Evolutionary conservation across 2,797 vertebrate genomes (phyloP).

Genomic region (Ctenochaetus hawaiiensis): DNA sequence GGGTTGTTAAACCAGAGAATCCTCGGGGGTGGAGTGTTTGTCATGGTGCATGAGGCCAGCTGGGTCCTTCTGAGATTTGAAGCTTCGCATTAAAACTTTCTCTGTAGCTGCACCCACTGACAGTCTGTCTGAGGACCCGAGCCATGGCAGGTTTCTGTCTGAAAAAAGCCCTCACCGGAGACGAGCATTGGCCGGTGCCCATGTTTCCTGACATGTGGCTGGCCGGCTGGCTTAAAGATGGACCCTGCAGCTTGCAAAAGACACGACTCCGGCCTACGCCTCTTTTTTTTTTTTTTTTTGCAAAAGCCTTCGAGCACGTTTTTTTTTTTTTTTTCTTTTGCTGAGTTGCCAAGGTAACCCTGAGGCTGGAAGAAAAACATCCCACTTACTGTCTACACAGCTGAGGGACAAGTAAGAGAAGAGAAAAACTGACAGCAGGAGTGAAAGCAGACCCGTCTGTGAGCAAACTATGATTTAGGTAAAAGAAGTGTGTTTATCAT

Average conservation of each 20-base stretch:
- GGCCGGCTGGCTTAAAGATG: conserved; percentile 41
- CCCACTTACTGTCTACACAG: conserved; percentile 65
- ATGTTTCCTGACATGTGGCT: conserved; percentile 45
- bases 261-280: conserved; percentile 47
- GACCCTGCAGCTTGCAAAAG: conserved; percentile 48
- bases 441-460: conserved; percentile 28
- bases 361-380: conserved; percentile 63
- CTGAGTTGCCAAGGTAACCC: conserved; percentile 74
- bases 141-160: conserved; percentile 27
- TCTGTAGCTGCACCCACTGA: conserved; percentile 37
- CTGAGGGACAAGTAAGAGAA: conserved; percentile 17
- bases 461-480: conserved; percentile 39
- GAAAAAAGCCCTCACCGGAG: conserved; percentile 27
- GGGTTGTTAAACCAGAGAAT: conserved; percentile 13
- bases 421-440: conserved; percentile 38
- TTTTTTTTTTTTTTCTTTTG: conserved; percentile 40
- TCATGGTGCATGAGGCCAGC: conserved; percentile 20
- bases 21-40: conserved; percentile 20
- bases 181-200: conserved; percentile 28
- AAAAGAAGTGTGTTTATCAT: conserved; percentile 56
- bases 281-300: conserved; percentile 48
- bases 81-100: conserved; percentile 33
- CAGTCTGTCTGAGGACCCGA: conserved; percentile 41
- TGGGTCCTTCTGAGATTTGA: conserved; percentile 22
- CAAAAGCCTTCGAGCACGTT: conserved; percentile 52